phyloP scores from a whole-genome alignment of 2,113 vertebrate genomes.

The Phrynosoma platyrhinos region DNA sequence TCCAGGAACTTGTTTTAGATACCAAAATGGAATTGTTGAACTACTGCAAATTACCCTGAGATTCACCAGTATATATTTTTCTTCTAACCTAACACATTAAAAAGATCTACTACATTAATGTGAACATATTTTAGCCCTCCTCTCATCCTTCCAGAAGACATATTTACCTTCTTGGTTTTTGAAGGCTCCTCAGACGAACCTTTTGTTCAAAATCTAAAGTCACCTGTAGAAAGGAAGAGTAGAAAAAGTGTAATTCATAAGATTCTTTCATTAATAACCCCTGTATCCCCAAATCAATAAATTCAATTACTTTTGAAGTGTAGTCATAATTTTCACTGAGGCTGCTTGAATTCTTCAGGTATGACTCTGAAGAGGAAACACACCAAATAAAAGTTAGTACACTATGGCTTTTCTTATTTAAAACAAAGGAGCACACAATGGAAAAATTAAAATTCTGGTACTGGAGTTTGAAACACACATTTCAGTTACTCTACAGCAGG shows the following conservation, averaged over 20 bases:
- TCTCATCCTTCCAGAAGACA: neutral
- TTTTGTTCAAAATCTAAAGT: slow-evolving; percentile 5
- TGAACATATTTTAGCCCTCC: fast-evolving
- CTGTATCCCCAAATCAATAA: neutral
- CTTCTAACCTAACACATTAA: neutral
- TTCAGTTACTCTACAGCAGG: neutral
- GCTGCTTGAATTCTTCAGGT: neutral
- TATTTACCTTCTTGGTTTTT: slow-evolving; percentile 51
- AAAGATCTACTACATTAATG: neutral
- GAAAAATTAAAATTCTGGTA: neutral
- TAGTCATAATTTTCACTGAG: neutral
- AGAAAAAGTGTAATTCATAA: neutral
- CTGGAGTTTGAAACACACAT: neutral
- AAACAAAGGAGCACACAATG: neutral
- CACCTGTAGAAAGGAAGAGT: slow-evolving; percentile 33
- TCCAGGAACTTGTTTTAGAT: too few relatives aligned
- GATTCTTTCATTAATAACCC: neutral
- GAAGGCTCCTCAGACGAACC: neutral
- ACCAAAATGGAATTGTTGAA: neutral
- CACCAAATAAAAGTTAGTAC: neutral
- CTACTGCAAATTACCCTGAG: neutral
- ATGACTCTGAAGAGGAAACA: neutral
- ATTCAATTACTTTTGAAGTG: slow-evolving; percentile 23
- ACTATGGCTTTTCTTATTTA: neutral
- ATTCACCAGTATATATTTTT: neutral